Base-by-base conservation (phyloP, 53 echinoderm and acorn worm species). In the Patiria pectinifera region DNA sequence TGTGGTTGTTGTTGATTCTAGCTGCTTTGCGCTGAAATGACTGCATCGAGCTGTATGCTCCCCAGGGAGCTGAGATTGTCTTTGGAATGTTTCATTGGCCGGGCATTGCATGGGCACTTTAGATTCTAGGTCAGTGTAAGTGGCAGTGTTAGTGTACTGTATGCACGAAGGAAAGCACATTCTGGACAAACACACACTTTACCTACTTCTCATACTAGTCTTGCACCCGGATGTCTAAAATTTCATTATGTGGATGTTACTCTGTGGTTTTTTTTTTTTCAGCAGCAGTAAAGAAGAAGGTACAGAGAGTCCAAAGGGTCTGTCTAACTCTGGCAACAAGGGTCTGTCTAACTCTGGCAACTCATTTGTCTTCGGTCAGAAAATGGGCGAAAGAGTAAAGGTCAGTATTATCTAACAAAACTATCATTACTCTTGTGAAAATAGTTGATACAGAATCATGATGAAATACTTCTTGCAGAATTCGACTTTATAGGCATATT, bases 311-410 rank as follows among this genome's bases (percentile, higher is more conserved):
- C 86, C 92, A 21, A 76, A 87, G n/a, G 92, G 72, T 45, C 88
- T 93, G 45, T 94, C 94, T 66, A 91, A 91, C 13, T 96, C 96
- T 18, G 92, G 95, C n/a, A 91, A 87, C 53, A 76, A 87, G n/a
- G 92, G 72, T 45, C 88, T 93, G 45, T 94, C 94, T 66, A 91
- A 91, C 13, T 96, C 96, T 18, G 92, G 95, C n/a, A 91, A 87
- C 53, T 91, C 94, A 14, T 98, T 98, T 87, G 92, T 98, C 9
- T 98, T 98, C 91, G 98, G 98, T 25, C 96, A 96, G 71, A 95
- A 98, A 43, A 95, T 98, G 95, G 95, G 95, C 85, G 96, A 97
- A 44, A 96, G 98, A 94, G 98, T 98, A n/a, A 92, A 95, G 62
- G 98, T 96, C 86, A 93, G 96, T 93, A 59, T 35, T 60, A 23